These are phyloP conservation scores for Dromococcyx pavoninus DNA, from an alignment of 2,797 vertebrate genomes.

Conservation along the genomic window DNA sequence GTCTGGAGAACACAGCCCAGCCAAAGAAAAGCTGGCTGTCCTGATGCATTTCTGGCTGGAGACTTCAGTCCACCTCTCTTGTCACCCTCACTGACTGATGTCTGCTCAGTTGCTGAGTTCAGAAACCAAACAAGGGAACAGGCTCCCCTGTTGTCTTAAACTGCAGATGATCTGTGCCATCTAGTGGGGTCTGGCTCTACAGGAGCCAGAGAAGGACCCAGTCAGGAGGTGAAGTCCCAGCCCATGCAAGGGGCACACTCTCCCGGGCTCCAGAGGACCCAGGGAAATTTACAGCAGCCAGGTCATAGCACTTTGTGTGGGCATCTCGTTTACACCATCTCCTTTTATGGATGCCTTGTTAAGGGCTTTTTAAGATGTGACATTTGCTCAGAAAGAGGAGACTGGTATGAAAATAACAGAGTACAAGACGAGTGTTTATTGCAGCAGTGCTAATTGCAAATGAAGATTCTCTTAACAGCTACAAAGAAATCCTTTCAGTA, in stretches of 20 bases:
- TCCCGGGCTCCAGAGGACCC: neutral
- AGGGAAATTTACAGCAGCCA: neutral
- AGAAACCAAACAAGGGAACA: neutral
- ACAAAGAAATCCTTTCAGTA: conserved; percentile 11
- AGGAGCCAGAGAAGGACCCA: neutral
- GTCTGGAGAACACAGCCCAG: neutral
- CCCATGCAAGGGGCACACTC: accelerated
- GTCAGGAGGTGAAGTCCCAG: neutral
- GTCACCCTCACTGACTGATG: accelerated
- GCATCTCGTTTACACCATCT: neutral
- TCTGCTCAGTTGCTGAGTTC: neutral
- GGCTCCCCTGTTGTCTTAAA: accelerated
- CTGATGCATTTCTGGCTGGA: neutral
- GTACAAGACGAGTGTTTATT: neutral
- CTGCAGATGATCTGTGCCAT: neutral
- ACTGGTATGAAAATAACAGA: neutral
- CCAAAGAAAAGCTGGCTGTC: neutral
- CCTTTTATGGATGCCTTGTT: neutral
- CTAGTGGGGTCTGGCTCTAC: conserved; percentile 11
- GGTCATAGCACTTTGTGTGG: accelerated
- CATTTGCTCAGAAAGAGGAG: neutral
- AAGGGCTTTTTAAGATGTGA: neutral
- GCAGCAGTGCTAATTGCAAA: neutral
- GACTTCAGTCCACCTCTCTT: neutral
- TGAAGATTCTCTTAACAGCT: neutral